Percentiles rank a stretch among this genome's conserved stretches.
Evolutionary conservation across 2,797 vertebrate genomes (phyloP).

Genomic region (Lemur catta): DNA sequence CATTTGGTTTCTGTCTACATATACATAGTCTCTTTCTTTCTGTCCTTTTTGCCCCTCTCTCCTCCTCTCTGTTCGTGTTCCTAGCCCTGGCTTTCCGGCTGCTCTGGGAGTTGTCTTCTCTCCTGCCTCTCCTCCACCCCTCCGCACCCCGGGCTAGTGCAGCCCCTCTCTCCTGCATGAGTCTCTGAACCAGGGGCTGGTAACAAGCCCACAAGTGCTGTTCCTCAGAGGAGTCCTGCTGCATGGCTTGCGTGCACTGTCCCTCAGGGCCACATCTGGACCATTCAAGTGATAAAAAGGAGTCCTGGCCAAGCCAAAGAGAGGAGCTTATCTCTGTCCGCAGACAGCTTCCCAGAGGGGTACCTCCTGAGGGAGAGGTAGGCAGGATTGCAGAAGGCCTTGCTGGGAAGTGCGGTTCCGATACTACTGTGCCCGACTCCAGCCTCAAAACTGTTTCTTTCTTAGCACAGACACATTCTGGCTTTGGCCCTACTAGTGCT

Average conservation of each 20-base stretch:
- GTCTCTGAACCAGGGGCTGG: background rate
- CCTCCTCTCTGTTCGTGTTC: background rate
- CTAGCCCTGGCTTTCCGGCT: background rate
- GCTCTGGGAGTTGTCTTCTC: background rate
- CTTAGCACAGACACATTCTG: background rate
- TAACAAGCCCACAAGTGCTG: background rate
- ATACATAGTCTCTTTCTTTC: background rate
- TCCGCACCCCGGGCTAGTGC: rapidly evolving
- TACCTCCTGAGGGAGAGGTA: background rate
- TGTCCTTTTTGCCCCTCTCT: background rate
- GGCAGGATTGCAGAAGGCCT: constrained; percentile 28
- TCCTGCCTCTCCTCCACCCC: background rate
- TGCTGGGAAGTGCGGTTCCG: constrained; percentile 15
- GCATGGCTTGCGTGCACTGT: background rate
- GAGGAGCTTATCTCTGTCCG: background rate
- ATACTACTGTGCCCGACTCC: constrained; percentile 20
- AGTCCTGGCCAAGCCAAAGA: background rate
- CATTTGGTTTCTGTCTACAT: background rate
- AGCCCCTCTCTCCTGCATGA: background rate
- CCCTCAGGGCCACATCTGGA: background rate
- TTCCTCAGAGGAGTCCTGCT: background rate
- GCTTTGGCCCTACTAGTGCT: constrained; percentile 7
- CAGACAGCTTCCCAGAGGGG: background rate
- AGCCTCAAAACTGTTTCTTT: constrained; percentile 41
- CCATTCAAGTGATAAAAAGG: background rate